phyloP scores from a whole-genome alignment of 2,888 invertebrate species.

The Scaptomyza parva region DNA sequence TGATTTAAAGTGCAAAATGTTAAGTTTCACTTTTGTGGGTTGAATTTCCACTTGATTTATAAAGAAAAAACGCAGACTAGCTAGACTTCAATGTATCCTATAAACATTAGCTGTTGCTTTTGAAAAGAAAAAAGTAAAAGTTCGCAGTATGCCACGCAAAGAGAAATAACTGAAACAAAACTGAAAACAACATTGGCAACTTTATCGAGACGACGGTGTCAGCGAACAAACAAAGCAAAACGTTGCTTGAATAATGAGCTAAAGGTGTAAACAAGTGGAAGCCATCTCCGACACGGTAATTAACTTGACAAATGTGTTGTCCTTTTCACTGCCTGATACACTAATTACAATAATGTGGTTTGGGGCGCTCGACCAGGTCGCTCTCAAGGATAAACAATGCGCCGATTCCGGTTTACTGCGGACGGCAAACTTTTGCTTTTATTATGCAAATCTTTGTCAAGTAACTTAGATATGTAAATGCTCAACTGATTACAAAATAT shows the following conservation, averaged over 20 bases:
- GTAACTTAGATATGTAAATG: conserved; percentile 24
- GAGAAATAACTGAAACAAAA: no score
- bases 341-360: conserved; percentile 40
- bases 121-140: no score
- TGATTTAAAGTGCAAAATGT: conserved; percentile 32
- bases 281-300: conserved; percentile 55
- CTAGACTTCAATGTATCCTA: no score
- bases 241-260: conserved; percentile 65
- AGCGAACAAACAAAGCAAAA: conserved; percentile 38
- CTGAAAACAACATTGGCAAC: no score
- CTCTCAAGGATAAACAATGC: background rate
- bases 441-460: conserved; percentile 21
- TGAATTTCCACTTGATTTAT: conserved; percentile 56
- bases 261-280: conserved; percentile 70
- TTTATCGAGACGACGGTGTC: conserved; percentile 22
- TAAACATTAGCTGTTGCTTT: no score
- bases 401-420: background rate
- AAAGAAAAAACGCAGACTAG: background rate
- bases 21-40: conserved; percentile 22
- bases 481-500: conserved; percentile 18
- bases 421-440: no score
- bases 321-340: conserved; percentile 21
- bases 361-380: background rate
- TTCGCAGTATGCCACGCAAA: no score
- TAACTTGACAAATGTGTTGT: conserved; percentile 71